Percentiles rank a stretch among this genome's conserved stretches.
Conservation (phyloP, 2,888 invertebrate genomes). For the Acanthosepion pharaonis region DNA sequence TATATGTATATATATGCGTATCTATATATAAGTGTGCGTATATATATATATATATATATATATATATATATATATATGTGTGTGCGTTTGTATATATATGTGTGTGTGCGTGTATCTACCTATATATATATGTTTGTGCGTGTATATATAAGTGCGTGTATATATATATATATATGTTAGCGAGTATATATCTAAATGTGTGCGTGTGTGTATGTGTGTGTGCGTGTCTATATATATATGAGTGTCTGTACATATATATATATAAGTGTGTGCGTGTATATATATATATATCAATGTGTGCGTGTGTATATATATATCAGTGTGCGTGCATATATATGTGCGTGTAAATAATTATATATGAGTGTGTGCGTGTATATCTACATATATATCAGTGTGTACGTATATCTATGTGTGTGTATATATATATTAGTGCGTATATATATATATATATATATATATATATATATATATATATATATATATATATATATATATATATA, state of each 20-base stretch:
- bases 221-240: not conserved
- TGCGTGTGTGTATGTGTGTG: not conserved
- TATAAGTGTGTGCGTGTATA: not conserved
- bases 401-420: too few species aligned
- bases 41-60: not conserved
- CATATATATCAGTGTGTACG: too few species aligned
- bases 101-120: not conserved
- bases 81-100: not conserved
- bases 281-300: too few species aligned
- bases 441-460: too few species aligned
- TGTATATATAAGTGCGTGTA: slow-evolving; percentile 2
- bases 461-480: too few species aligned
- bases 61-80: not conserved
- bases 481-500: too few species aligned
- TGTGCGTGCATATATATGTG: too few species aligned
- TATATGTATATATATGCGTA: too few species aligned
- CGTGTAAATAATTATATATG: too few species aligned
- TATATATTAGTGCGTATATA: not conserved
- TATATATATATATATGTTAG: not conserved
- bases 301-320: too few species aligned
- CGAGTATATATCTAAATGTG: not conserved
- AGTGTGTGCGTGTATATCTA: too few species aligned
- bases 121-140: not conserved
- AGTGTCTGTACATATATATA: not conserved
- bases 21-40: not conserved